phyloP scores from a whole-genome alignment of 64 coral and sea anemone genomes.

The Montipora capricornis region DNA sequence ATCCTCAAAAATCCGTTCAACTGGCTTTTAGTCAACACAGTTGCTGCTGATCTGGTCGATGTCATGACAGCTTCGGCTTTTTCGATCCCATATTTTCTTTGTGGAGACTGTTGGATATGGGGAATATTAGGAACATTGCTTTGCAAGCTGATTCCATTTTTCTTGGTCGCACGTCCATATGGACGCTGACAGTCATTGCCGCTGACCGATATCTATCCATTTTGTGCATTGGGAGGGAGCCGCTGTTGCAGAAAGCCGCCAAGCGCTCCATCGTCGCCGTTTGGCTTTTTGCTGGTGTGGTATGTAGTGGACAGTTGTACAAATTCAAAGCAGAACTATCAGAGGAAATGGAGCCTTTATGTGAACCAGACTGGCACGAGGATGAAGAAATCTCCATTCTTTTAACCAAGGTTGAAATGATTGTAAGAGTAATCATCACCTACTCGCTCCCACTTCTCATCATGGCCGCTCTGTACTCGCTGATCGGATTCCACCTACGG shows the following conservation, averaged over 20 bases:
- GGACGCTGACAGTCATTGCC: constrained; percentile 80
- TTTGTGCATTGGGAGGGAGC: constrained; percentile 50
- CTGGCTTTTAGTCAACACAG: constrained; percentile 82
- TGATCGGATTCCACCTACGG: constrained; percentile 72
- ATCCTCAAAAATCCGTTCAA: constrained; percentile 77
- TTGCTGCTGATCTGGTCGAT: constrained; percentile 72
- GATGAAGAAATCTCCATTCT: background rate
- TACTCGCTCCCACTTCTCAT: constrained; percentile 64
- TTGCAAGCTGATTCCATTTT: constrained; percentile 70
- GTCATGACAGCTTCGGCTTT: constrained; percentile 49
- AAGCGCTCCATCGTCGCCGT: constrained; percentile 50
- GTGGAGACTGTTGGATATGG: constrained; percentile 51
- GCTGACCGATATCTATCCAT: constrained; percentile 86
- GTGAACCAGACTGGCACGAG: constrained; percentile 20
- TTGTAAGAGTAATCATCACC: constrained; percentile 65
- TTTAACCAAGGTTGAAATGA: constrained; percentile 36
- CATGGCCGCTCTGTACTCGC: constrained; percentile 67
- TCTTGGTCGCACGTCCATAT: constrained; percentile 64
- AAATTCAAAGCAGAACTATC: constrained; percentile 31
- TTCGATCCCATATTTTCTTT: constrained; percentile 2
- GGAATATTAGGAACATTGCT: constrained; percentile 66
- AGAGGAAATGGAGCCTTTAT: background rate
- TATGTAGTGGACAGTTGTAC: constrained; percentile 61
- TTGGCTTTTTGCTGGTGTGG: constrained; percentile 65
- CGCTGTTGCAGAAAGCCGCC: constrained; percentile 61